phyloP scores from a whole-genome alignment of 1,140 invertebrate genomes.

The Prorops nasuta region DNA sequence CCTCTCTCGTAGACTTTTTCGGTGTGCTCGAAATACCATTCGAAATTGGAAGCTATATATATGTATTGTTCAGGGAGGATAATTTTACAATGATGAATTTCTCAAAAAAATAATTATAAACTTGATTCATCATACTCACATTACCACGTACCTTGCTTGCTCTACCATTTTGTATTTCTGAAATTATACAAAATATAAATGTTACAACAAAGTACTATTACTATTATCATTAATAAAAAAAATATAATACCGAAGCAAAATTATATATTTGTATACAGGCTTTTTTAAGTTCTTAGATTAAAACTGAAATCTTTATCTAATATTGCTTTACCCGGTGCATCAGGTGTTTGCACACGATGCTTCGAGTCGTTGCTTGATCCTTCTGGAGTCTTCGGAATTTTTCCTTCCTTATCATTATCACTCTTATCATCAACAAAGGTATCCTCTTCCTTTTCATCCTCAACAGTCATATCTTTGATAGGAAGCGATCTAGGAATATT shows the following conservation, averaged over 20 bases:
- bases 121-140: no score
- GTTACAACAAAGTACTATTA: no score
- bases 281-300: background rate
- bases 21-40: slow-evolving; percentile 65
- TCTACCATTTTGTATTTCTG: slow-evolving; percentile 78
- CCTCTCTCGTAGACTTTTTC: slow-evolving; percentile 58
- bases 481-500: slow-evolving; percentile 21
- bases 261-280: background rate
- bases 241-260: background rate
- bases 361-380: slow-evolving; percentile 3
- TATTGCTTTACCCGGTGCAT: background rate
- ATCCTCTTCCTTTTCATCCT: background rate
- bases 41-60: slow-evolving; percentile 54
- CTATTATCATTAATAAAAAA: background rate
- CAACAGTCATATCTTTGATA: slow-evolving; percentile 13
- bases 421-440: background rate
- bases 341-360: slow-evolving; percentile 3
- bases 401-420: no score
- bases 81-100: no score
- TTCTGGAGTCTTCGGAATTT: no score
- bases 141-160: slow-evolving; percentile 71
- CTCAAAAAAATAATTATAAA: no score
- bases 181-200: slow-evolving; percentile 41
- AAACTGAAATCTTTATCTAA: background rate
- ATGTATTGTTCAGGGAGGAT: no score